These are phyloP conservation scores for Columba guinea DNA, from an alignment of 2,797 vertebrate genomes.

Conservation along the genomic window DNA sequence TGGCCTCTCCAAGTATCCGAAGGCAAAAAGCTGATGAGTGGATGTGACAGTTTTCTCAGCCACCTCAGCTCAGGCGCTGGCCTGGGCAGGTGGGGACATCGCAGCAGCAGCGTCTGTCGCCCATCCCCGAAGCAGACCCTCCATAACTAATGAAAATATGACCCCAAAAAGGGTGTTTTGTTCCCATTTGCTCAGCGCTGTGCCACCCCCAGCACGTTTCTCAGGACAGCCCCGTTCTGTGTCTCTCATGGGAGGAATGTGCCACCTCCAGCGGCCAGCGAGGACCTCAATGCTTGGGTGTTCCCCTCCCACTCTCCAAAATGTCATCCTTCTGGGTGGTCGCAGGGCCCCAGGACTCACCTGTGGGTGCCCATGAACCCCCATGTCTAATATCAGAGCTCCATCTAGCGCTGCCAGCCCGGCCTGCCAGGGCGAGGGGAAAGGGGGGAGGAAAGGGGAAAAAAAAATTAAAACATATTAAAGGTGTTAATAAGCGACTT, in stretches of 20 bases:
- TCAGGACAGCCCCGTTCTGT: background rate
- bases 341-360: rapidly evolving
- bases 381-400: conserved; percentile 73
- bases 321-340: rapidly evolving
- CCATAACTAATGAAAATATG: rapidly evolving
- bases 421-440: background rate
- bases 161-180: background rate
- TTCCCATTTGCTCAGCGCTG: background rate
- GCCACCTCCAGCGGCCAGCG: rapidly evolving
- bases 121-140: background rate
- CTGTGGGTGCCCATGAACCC: background rate
- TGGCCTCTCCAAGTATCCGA: background rate
- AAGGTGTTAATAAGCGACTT: conserved; percentile 67
- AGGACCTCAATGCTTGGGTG: rapidly evolving
- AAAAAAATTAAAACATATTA: conserved; percentile 67
- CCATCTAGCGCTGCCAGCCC: conserved; percentile 81
- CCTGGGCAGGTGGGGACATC: background rate
- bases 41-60: too few relatives aligned
- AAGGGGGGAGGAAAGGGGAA: rapidly evolving
- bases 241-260: rapidly evolving
- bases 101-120: rapidly evolving
- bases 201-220: rapidly evolving
- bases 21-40: too few relatives aligned
- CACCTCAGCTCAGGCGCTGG: background rate
- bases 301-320: background rate